Evolutionary conservation across 2,797 vertebrate genomes (phyloP).

Genomic region (Myoxocephalus aenaeus): DNA sequence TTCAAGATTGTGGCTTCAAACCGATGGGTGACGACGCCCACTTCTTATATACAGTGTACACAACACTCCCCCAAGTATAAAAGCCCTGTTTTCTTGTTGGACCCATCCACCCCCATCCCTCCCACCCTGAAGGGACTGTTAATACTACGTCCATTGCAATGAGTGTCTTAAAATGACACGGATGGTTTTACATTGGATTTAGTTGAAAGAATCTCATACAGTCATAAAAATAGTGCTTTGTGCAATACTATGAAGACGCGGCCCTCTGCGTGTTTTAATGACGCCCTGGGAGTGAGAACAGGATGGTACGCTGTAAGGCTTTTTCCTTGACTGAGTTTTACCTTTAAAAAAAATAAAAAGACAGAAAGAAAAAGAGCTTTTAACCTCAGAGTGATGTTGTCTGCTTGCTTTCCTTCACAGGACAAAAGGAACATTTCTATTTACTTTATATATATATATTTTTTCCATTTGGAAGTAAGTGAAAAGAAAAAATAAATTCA

Average conservation of each 20-base stretch:
- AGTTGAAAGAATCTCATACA: not conserved
- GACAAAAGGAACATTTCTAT: constrained; percentile 12
- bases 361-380: constrained; percentile 34
- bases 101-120: not conserved
- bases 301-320: not conserved
- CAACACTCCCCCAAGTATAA: too few species aligned
- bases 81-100: not conserved
- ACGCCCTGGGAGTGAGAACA: not conserved
- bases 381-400: constrained; percentile 4
- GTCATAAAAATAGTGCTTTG: not conserved
- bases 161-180: not conserved
- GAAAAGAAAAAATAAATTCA: constrained; percentile 27
- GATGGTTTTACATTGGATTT: not conserved
- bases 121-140: not conserved
- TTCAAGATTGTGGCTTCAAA: too few species aligned
- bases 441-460: constrained; percentile 20
- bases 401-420: not conserved
- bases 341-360: not conserved
- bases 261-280: not conserved
- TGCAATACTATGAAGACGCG: not conserved
- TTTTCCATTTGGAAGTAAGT: constrained; percentile 18
- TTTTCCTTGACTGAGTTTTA: constrained; percentile 1
- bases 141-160: not conserved
- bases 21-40: too few species aligned
- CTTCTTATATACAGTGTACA: too few species aligned